phyloP scores from a whole-genome alignment of 2,888 invertebrate genomes.

The Parnassius glacialis region DNA sequence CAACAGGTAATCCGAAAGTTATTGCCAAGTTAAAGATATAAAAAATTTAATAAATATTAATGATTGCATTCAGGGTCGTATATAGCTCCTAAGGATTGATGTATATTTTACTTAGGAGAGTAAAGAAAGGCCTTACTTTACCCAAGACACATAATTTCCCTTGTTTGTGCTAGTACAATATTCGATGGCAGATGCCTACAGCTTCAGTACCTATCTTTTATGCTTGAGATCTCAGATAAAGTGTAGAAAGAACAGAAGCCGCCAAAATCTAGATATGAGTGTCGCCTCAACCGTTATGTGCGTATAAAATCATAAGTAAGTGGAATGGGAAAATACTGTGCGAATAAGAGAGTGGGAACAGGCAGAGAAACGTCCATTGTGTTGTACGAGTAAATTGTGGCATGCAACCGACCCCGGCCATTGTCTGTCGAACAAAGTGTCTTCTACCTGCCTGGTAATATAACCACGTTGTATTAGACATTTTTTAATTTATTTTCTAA shows the following conservation, averaged over 20 bases:
- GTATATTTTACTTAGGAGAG: too few relatives aligned
- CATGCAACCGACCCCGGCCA: slow-evolving; percentile 56
- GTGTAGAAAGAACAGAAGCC: background rate
- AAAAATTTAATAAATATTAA: too few relatives aligned
- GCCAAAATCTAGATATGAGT: slow-evolving; percentile 21
- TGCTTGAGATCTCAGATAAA: too few relatives aligned
- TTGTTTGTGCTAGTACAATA: too few relatives aligned
- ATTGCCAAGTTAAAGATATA: too few relatives aligned
- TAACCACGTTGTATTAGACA: slow-evolving; percentile 11
- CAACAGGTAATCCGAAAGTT: too few relatives aligned
- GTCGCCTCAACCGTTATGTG: slow-evolving; percentile 36
- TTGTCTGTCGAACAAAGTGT: slow-evolving; percentile 42
- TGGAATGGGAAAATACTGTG: slow-evolving; percentile 68
- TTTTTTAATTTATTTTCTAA: slow-evolving; percentile 2
- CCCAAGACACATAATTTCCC: too few relatives aligned
- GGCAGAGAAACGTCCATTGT: slow-evolving; percentile 64
- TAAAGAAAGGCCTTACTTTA: too few relatives aligned
- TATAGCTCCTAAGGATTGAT: too few relatives aligned
- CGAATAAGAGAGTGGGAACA: slow-evolving; percentile 68
- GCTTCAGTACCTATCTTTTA: too few relatives aligned
- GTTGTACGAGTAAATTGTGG: slow-evolving; percentile 57
- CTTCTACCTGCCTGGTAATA: slow-evolving; percentile 14
- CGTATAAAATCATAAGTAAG: slow-evolving; percentile 45
- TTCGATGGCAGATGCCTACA: too few relatives aligned
- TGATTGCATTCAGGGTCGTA: too few relatives aligned